Evolutionary conservation across 1,140 invertebrate genomes (phyloP).

Genomic region (Meloidogyne exigua): DNA sequence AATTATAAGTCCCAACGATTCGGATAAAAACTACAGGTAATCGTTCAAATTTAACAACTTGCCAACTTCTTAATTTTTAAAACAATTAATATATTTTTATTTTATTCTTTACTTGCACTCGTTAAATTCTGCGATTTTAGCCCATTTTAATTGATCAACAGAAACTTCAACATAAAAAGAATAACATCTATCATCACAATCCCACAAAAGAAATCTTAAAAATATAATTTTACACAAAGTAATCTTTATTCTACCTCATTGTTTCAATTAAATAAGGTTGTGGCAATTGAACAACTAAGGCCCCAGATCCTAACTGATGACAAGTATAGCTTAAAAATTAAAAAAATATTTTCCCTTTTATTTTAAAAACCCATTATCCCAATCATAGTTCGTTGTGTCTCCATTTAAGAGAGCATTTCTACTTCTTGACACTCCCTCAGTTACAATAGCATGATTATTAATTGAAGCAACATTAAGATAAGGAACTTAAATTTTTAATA

Average conservation of each 20-base stretch:
- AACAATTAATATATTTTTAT: not conserved
- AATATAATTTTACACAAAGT: constrained; percentile 4
- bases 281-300: constrained; percentile 88
- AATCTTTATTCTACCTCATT: constrained; percentile 71
- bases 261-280: constrained; percentile 91
- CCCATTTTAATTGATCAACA: constrained; percentile 84
- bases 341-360: constrained; percentile 4
- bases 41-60: constrained; percentile 77
- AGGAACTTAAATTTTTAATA: constrained; percentile 74
- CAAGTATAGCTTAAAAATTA: constrained; percentile 31
- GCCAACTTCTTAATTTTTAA: constrained; percentile 75
- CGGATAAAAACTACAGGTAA: constrained; percentile 86
- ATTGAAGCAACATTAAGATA: constrained; percentile 86
- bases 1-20: constrained; percentile 67
- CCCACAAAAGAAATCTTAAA: constrained; percentile 83
- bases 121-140: constrained; percentile 76
- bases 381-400: constrained; percentile 88
- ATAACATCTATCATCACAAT: constrained; percentile 92
- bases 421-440: constrained; percentile 86
- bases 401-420: constrained; percentile 94
- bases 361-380: constrained; percentile 83
- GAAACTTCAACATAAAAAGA: constrained; percentile 94
- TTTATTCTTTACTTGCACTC: constrained; percentile 68
- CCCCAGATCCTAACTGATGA: constrained; percentile 91
- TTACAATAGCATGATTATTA: constrained; percentile 81